phyloP scores from a whole-genome alignment of 2,888 invertebrate species.

The Tholera decimalis region DNA sequence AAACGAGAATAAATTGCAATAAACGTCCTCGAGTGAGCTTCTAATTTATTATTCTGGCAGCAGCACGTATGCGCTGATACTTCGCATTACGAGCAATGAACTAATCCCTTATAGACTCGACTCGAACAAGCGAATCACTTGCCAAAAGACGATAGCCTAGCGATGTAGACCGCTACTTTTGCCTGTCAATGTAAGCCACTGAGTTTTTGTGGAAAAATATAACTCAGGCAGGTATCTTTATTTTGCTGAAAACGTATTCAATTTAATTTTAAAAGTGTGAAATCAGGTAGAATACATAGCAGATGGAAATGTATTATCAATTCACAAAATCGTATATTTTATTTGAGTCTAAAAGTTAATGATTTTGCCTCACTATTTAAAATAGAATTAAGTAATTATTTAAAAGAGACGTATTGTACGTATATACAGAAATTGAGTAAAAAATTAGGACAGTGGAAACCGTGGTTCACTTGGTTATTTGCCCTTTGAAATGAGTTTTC shows the following conservation, averaged over 20 bases:
- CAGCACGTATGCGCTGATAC: slow-evolving; percentile 9
- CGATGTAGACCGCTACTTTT: not conserved
- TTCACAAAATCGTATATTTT: slow-evolving; percentile 4
- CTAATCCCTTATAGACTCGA: slow-evolving; percentile 17
- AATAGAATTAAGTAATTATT: slow-evolving; percentile 11
- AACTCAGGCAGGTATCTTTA: not conserved
- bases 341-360: slow-evolving; percentile 9
- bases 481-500: slow-evolving; percentile 56
- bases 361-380: not conserved
- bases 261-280: not conserved
- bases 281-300: not conserved
- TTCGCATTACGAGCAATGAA: slow-evolving; percentile 20
- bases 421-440: slow-evolving; percentile 36
- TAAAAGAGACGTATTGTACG: slow-evolving; percentile 9
- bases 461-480: slow-evolving; percentile 49
- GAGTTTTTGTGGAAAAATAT: not conserved
- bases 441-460: slow-evolving; percentile 39
- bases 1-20: slow-evolving; percentile 22
- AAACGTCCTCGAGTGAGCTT: not conserved
- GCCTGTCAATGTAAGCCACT: not conserved
- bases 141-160: slow-evolving; percentile 29
- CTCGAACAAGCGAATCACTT: slow-evolving; percentile 11
- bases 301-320: slow-evolving; percentile 10
- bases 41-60: slow-evolving; percentile 46
- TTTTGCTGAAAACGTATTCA: not conserved